Evolutionary conservation across 2,797 vertebrate genomes (phyloP), one percentile per base, ranked within the genome.

Genomic region (Nasua narica): DNA sequence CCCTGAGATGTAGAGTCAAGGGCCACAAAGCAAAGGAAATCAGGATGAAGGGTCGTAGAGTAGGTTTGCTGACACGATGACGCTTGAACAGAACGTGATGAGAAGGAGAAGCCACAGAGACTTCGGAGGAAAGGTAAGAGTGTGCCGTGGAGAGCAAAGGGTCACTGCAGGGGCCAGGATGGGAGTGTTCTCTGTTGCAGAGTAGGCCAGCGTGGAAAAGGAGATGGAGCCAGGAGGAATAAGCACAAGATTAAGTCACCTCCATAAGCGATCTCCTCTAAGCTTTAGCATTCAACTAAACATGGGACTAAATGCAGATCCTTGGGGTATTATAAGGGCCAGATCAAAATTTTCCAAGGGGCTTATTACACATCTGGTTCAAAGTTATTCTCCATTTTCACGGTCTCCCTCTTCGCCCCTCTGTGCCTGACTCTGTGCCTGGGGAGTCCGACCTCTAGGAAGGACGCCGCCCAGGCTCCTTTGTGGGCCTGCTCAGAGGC

Each of bases 191-290:
- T 27, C 0, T 9, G 48, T 48, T 62, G 35, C 91, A 27, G n/a
- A 29, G 9, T 1, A 18, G 2, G 3, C 1, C 9, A 16, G 15
- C 2, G 3, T 0, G 6, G 21, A 15, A 9, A 18, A 88, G 25
- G 1, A 56, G 12, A 58, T 0, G 7, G 6, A 88, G 21, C 37
- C 32, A 21, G 27, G 23, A 83, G 32, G 7, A 56, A 2, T 16
- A 0, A 6, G 21, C 27, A 14, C 2, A 32, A 67, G 35, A 27
- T 46, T 2, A 67, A 23, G 7, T 37, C 54, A 82, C 4, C 1
- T 50, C 62, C 37, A 15, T 56, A 85, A 37, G 12, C 50, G 56
- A 6, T 40, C 29, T 25, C 7, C 52, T 89, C 54, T 43, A 78
- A 77, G 19, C 9, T 50, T 78, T 69, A 82, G 19, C 56, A 65